These are phyloP conservation scores for Delphinus delphis DNA, from an alignment of 2,113 vertebrate species.

Conservation along the genomic window DNA sequence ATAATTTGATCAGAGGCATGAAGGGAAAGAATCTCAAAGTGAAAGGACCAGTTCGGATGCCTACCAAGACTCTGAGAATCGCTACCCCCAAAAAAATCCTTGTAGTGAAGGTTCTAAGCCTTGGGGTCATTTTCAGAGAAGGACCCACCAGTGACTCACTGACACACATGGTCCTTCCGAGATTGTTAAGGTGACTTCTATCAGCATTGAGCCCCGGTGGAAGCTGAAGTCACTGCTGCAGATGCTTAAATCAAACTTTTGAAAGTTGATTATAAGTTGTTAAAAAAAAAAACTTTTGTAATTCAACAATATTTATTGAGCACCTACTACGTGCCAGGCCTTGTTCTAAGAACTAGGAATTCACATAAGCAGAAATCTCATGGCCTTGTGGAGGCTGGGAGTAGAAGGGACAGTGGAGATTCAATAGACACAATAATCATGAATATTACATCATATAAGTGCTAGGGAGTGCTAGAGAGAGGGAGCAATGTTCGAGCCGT, in stretches of 20 bases:
- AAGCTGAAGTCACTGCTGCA: background rate
- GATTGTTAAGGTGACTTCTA: background rate
- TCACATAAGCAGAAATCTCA: background rate
- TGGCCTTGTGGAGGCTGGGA: background rate
- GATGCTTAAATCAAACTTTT: background rate
- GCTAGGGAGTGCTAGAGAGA: background rate
- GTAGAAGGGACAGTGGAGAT: background rate
- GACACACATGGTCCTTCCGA: background rate
- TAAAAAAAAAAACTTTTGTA: background rate
- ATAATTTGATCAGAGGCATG: background rate
- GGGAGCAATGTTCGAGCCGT: background rate
- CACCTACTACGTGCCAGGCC: background rate
- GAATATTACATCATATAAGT: background rate
- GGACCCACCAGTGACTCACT: background rate
- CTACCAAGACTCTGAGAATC: background rate
- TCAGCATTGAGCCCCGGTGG: background rate
- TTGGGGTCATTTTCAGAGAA: background rate
- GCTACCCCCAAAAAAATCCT: too few relatives aligned
- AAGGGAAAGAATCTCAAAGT: background rate
- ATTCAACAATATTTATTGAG: background rate
- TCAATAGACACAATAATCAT: background rate
- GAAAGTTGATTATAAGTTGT: background rate
- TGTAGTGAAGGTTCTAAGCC: background rate
- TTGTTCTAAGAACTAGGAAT: background rate
- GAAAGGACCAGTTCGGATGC: rapidly evolving